Conservation (phyloP, 1,140 invertebrate species). For the Hypothenemus hampei region DNA sequence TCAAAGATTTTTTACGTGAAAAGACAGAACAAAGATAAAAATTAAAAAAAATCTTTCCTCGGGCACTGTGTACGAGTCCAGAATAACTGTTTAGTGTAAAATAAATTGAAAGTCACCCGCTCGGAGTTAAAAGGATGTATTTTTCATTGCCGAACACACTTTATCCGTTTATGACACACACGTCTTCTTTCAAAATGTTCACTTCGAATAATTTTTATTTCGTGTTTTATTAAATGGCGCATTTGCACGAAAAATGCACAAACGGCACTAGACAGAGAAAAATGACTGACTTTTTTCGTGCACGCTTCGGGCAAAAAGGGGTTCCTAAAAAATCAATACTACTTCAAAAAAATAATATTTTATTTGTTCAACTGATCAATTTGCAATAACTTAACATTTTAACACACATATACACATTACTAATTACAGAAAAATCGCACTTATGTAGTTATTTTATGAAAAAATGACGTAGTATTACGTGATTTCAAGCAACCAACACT, state of each 20-base stretch:
- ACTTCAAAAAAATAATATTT: no score
- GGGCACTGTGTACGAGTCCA: no score
- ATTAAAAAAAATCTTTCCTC: background rate
- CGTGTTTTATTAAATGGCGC: background rate
- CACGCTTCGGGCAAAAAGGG: no score
- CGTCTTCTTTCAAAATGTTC: background rate
- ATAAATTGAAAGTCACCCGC: background rate
- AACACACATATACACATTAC: conserved; percentile 7
- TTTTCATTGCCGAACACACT: background rate
- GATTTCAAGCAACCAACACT: no score
- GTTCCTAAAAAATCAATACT: no score
- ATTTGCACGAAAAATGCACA: background rate
- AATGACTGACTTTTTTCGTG: no score
- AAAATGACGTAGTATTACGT: background rate
- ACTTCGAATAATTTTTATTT: conserved; percentile 4
- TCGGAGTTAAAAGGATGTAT: conserved; percentile 2
- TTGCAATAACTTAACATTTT: no score
- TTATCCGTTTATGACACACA: conserved; percentile 6
- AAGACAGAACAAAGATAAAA: conserved; percentile 2
- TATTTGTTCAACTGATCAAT: no score
- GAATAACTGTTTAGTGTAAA: background rate
- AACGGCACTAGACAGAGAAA: no score
- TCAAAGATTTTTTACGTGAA: background rate
- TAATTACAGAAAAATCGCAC: background rate
- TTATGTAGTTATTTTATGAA: background rate